Evolutionary conservation across 2,113 vertebrate species (phyloP), one percentile per base, ranked within the genome.

Genomic region (Hassar affinis): DNA sequence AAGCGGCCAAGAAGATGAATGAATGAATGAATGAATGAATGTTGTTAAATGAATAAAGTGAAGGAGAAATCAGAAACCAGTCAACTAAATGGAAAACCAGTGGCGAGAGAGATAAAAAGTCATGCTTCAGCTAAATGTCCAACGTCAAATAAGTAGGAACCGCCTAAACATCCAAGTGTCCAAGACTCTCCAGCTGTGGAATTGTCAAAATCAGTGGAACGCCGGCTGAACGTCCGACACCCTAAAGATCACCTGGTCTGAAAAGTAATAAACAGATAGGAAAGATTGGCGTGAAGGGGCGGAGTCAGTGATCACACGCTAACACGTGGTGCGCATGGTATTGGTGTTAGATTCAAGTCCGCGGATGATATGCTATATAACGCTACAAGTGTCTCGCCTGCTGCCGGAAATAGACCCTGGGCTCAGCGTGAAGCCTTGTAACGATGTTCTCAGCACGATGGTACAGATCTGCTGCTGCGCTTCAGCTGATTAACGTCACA

Each of bases 341-440:
- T 71, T n/a, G 68, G 10, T 4, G 14, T 27, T 15, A 6, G 71
- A 74, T 78, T 42, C 77, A 30, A 11, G 6, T 38, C 30, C 20
- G 59, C 52, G 25, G 52, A 78, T 45, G 54, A 33, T 27, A 22
- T 18, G 78, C 75, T 54, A 4, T 54, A 4, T 3, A 51, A 12
- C 7, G 27, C 77, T 72, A 79, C 76, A 84, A 61, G 76, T 84
- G 76, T 35, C 62, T 71, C n/a, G 6, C 62, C 75, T 71, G 76
- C 68, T 71, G 77, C 77, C 14, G 15, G 51, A 84, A 72, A 57
- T 79, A 72, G 77, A 54, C 17, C 62, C 27, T 59, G 45, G 30
- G 59, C 82, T 33, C 82, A 71, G 82, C 42, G 8, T 78, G 82
- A 79, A 72, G 54, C 30, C 18, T n/a, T 35, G 76, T 61, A 71